phyloP scores from a whole-genome alignment of 2,113 vertebrate species.

The Sphyrna mokarran region DNA sequence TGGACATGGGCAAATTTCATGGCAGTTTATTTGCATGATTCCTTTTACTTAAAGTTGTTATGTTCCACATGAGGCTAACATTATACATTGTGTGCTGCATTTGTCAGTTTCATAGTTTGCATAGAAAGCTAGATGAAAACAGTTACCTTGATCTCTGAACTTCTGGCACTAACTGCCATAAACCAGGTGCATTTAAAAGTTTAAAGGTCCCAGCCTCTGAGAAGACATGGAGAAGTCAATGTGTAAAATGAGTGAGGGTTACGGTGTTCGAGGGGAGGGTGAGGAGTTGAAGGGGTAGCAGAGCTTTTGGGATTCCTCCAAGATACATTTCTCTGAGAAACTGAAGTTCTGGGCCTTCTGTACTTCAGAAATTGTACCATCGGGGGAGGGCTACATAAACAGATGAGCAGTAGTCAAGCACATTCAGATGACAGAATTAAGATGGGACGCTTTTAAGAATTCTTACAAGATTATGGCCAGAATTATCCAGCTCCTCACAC shows the following conservation, averaged over 20 bases:
- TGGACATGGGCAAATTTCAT: neutral
- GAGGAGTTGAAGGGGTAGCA: too few relatives aligned
- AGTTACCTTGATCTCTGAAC: too few relatives aligned
- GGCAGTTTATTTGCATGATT: neutral
- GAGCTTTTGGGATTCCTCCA: too few relatives aligned
- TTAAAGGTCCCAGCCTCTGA: too few relatives aligned
- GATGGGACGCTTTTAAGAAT: neutral
- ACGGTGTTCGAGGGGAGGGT: too few relatives aligned
- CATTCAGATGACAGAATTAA: neutral
- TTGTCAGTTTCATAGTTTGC: neutral
- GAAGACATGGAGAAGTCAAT: too few relatives aligned
- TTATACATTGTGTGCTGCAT: neutral
- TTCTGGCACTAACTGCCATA: too few relatives aligned
- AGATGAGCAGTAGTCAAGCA: neutral
- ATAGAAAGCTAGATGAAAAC: slow-evolving; percentile 2
- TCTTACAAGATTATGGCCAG: neutral
- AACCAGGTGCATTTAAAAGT: too few relatives aligned
- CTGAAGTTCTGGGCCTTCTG: neutral
- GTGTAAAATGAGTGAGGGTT: too few relatives aligned
- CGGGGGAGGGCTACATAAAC: neutral
- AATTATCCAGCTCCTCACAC: too few relatives aligned
- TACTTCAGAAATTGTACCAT: neutral
- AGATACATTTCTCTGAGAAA: too few relatives aligned
- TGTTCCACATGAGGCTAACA: neutral
- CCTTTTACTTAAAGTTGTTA: slow-evolving; percentile 9